A percentile compares a stretch with the other conserved stretches of the same genome.
Evolutionary conservation across 2,113 vertebrate genomes (phyloP).

Genomic region (Jaculus jaculus): DNA sequence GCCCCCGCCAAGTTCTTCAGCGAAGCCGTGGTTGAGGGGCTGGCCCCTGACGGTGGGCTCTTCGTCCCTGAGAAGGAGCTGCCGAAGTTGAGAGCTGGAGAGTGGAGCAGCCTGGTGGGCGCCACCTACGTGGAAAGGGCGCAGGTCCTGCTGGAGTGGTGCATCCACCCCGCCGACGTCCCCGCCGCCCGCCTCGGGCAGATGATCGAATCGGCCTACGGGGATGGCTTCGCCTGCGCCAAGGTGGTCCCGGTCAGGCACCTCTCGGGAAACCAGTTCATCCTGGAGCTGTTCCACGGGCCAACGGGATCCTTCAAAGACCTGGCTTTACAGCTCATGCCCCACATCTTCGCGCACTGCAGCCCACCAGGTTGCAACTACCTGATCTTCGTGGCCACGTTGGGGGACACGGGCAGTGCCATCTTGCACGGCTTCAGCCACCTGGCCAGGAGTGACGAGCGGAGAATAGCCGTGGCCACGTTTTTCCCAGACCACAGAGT

Average conservation of each 20-base stretch:
- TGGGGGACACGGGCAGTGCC: slow-evolving; percentile 95
- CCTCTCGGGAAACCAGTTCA: slow-evolving; percentile 89
- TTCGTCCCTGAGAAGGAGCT: slow-evolving; percentile 91
- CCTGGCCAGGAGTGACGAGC: slow-evolving; percentile 85
- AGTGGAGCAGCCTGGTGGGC: slow-evolving; percentile 90
- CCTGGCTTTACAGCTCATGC: slow-evolving; percentile 93
- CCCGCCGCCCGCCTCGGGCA: slow-evolving; percentile 86
- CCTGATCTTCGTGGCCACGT: slow-evolving; percentile 93
- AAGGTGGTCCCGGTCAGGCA: slow-evolving; percentile 92
- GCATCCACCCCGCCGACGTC: slow-evolving; percentile 92
- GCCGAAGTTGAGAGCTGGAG: slow-evolving; percentile 85
- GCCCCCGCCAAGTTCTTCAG: slow-evolving; percentile 86
- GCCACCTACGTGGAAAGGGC: slow-evolving; percentile 91
- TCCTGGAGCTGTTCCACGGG: slow-evolving; percentile 96
- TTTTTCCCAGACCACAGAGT: slow-evolving; percentile 94
- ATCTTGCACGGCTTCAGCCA: slow-evolving; percentile 92
- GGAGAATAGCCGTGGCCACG: slow-evolving; percentile 89
- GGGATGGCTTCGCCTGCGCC: slow-evolving; percentile 90
- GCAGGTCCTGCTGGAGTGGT: slow-evolving; percentile 90
- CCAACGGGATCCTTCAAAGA: slow-evolving; percentile 98
- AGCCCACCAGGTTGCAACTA: slow-evolving; percentile 94
- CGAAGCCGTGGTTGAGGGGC: slow-evolving; percentile 90
- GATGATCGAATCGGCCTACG: slow-evolving; percentile 90
- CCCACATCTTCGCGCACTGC: slow-evolving; percentile 93
- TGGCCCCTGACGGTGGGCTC: slow-evolving; percentile 93